phyloP scores from a whole-genome alignment of 2,113 vertebrate genomes.

The Bolborhynchus lineola region DNA sequence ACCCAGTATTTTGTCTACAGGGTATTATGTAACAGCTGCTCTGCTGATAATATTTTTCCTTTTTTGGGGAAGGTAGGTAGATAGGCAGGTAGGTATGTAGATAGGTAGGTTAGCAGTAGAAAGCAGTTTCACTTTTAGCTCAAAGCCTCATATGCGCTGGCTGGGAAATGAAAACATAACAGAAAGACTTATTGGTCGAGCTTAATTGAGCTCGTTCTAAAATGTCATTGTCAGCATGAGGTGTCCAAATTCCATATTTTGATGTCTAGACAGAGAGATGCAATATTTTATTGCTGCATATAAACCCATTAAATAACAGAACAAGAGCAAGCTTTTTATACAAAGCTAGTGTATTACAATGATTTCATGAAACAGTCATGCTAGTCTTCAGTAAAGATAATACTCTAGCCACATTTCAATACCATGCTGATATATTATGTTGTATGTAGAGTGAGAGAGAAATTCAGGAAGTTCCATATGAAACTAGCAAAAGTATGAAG shows the following conservation, averaged over 20 bases:
- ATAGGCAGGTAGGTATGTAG: background rate
- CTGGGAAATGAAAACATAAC: background rate
- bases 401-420: background rate
- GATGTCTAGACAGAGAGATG: background rate
- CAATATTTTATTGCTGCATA: background rate
- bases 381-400: background rate
- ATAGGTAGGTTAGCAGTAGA: background rate
- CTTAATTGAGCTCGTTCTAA: background rate
- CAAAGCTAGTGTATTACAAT: background rate
- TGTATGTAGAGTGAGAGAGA: background rate
- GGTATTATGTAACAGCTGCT: background rate
- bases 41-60: background rate
- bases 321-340: background rate
- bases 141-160: background rate
- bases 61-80: background rate
- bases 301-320: background rate
- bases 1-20: slow-evolving; percentile 6
- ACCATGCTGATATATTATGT: background rate
- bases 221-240: background rate
- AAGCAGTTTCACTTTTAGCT: background rate
- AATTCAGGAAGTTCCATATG: background rate
- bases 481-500: background rate
- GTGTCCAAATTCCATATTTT: background rate
- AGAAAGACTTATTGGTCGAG: background rate
- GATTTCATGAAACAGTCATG: background rate